Evolutionary conservation across 2,797 vertebrate species (phyloP).

Genomic region (Caiman crocodilus): DNA sequence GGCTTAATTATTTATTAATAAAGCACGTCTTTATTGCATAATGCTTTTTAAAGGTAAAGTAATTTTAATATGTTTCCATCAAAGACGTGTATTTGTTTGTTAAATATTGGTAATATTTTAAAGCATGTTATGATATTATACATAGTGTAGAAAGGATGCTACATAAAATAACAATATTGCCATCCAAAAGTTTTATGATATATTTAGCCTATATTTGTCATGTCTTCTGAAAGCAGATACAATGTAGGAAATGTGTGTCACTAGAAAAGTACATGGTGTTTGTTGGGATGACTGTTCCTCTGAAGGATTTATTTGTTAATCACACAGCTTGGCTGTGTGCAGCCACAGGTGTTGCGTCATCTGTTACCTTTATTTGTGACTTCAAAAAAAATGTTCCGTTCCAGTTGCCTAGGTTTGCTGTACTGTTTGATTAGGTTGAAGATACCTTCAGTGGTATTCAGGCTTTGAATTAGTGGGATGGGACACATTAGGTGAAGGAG

Average conservation of each 20-base stretch:
- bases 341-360: accelerated
- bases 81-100: not conserved
- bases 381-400: not conserved
- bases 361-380: not conserved
- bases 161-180: not conserved
- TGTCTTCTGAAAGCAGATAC: not conserved
- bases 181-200: not conserved
- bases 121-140: not conserved
- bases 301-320: not conserved
- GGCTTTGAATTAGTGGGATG: not conserved
- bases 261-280: not conserved
- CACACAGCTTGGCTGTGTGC: not conserved
- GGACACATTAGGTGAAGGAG: not conserved
- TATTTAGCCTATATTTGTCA: not conserved
- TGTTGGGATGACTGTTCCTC: not conserved
- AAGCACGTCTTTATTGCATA: not conserved
- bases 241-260: not conserved
- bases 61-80: not conserved
- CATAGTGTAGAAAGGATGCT: not conserved
- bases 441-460: not conserved
- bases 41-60: not conserved
- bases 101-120: not conserved
- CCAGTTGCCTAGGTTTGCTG: not conserved
- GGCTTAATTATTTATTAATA: not conserved
- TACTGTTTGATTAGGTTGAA: not conserved